phyloP scores from a whole-genome alignment of 1,140 invertebrate species.

The Phortica variegata region DNA sequence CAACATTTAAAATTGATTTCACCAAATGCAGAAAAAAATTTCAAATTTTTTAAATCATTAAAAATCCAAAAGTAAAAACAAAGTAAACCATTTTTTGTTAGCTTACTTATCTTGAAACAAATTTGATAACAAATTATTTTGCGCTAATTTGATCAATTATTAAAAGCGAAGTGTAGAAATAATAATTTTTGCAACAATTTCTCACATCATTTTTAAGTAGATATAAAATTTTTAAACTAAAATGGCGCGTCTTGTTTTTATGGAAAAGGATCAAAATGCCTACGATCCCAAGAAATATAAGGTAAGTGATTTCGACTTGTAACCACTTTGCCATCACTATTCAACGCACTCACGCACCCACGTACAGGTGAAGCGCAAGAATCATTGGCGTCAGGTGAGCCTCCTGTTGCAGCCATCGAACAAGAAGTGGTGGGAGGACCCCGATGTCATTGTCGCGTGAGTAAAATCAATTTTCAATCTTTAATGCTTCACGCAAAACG shows the following conservation, averaged over 20 bases:
- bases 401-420: constrained; percentile 38
- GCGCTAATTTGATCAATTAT: too few relatives aligned
- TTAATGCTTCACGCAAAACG: not conserved
- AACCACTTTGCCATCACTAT: too few relatives aligned
- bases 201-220: too few relatives aligned
- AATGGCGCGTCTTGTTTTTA: constrained; percentile 46
- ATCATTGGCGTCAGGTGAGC: constrained; percentile 48
- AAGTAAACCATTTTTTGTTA: too few relatives aligned
- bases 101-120: too few relatives aligned
- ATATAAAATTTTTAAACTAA: too few relatives aligned
- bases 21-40: too few relatives aligned
- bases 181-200: not conserved
- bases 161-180: constrained; percentile 1
- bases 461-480: constrained; percentile 23
- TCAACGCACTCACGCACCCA: not conserved
- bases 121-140: too few relatives aligned
- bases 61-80: too few relatives aligned
- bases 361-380: constrained; percentile 35
- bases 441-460: constrained; percentile 54
- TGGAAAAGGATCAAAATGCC: constrained; percentile 40
- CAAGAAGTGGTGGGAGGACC: constrained; percentile 55
- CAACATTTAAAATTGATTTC: too few relatives aligned
- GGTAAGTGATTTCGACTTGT: too few relatives aligned
- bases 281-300: constrained; percentile 45
- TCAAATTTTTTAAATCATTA: too few relatives aligned